Conservation (phyloP, 1,140 invertebrate species). For the Formica exsecta region DNA sequence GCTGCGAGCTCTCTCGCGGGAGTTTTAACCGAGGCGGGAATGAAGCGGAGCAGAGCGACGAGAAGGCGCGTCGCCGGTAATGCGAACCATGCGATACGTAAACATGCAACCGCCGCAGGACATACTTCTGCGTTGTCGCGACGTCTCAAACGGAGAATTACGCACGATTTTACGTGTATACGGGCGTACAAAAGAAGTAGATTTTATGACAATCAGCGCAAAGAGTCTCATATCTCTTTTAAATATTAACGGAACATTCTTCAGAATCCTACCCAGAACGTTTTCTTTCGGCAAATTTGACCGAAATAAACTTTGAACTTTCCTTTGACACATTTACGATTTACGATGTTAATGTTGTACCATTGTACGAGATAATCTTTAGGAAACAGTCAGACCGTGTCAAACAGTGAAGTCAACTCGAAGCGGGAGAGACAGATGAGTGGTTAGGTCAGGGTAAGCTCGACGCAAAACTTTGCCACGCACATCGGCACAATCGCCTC, state of each 20-base stretch:
- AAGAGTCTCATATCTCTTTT: not conserved
- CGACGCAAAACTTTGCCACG: conserved; percentile 81
- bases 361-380: conserved; percentile 52
- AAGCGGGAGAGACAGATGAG: conserved; percentile 75
- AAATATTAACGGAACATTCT: not conserved
- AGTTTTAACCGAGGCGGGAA: conserved; percentile 80
- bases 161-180: not conserved
- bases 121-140: not conserved
- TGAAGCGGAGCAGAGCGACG: conserved; percentile 77
- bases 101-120: conserved; percentile 40
- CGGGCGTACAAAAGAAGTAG: not conserved
- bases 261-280: not conserved
- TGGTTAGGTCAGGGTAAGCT: conserved; percentile 85
- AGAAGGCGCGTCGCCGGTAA: conserved; percentile 64
- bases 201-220: not conserved
- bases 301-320: not conserved
- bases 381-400: conserved; percentile 58
- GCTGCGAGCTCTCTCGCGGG: conserved; percentile 73
- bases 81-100: conserved; percentile 48
- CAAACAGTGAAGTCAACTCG: conserved; percentile 37
- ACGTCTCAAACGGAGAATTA: conserved; percentile 8
- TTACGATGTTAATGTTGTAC: conserved; percentile 48
- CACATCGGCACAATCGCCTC: conserved; percentile 80
- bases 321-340: conserved; percentile 1
- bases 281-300: conserved; percentile 12